Evolutionary conservation across 2,113 vertebrate genomes (phyloP), one percentile per base, ranked within the genome.

Genomic region (Noturus placidus): DNA sequence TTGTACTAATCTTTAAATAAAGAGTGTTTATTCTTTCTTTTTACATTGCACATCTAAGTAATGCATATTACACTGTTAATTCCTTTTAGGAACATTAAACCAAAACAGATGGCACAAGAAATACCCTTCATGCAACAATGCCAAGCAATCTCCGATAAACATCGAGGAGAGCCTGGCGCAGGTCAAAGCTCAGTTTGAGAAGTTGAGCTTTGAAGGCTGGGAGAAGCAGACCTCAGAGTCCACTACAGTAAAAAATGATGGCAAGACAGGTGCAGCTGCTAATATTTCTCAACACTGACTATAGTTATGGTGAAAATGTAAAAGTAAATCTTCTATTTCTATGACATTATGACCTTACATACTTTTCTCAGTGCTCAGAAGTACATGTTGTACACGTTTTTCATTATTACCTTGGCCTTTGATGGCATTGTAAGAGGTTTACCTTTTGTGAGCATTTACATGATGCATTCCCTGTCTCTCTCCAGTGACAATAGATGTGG

Each of bases 51-150:
- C 15, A 33, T 56, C 20, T 25, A 57, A 59, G n/a, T 59, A 42
- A 35, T 87, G 30, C 46, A 57, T 57, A 65, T 42, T 72, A 52
- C 14, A 25, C 27, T 76, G 33, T 83, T 20, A 72, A 14, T 85
- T 84, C 19, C 46, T 15, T 46, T 61, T 92, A 99, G 98, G 97
- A 93, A 96, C 97, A 86, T 91, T 99, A 92, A 98, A 98, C 94
- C 97, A 98, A 94, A 96, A 97, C 91, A 97, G 96, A 91, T 99
- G 98, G 98, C 96, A 95, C 80, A 98, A 97, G 94, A 98, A 97
- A 94, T 99, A 97, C 70, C 97, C 98, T 76, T 95, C 95, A 85
- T 99, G 98, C 93, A 99, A 97, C 92, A 98, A 96, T 89, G 96
- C 96, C 93, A 98, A 96, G 90, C 98, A 99, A 65, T 99, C 98